Evolutionary conservation across 2,888 invertebrate species (phyloP), one percentile per base, ranked within the genome.

Genomic region (Portevinia maculata): DNA sequence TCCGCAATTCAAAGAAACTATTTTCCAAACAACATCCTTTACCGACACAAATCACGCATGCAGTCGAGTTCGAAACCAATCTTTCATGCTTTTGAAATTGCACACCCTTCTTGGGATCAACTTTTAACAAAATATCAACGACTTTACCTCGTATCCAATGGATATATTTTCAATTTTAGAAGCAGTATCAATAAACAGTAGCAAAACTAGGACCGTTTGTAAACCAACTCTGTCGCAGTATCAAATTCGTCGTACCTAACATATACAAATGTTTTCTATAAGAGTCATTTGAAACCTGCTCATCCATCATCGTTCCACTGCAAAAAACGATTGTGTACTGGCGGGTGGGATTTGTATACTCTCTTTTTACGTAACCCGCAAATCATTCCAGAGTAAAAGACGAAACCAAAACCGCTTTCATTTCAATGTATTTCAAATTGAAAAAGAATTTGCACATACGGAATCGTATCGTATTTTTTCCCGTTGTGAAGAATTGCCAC

Each of bases 221-320:
- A 39, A 64, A 37, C 28, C 28, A 24, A 28, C 50, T 28, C 34
- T n/a, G n/a, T 21, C 3, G 3, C 24, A 24, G 24, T 24, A 24
- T 24, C 24, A 24, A 24, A 24, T 3, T 24, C 24, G 5, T 24
- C 17, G 32, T 15, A 48, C 6, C n/a, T n/a, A n/a, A n/a, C 32
- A n/a, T 53, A 34, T 15, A 67, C 21, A 34, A 53, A 53, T 15
- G 53, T 41, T 55, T 46, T 48, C 57, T 13, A 19, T 44, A 21
- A 17, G 24, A 6, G 44, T 34, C 41, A 30, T 39, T 28, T n/a
- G n/a, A 48, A 59, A 50, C 41, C 34, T 39, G 1, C 19, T 64
- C 73, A 73, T 73, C 73, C 73, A 73, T 73, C 62, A 64, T 73
- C 62, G 48, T 73, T 52, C 32, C 24, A 8, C 19, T 37, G 19